phyloP scores from a whole-genome alignment of 2,888 invertebrate genomes.

The Atrina japonica region DNA sequence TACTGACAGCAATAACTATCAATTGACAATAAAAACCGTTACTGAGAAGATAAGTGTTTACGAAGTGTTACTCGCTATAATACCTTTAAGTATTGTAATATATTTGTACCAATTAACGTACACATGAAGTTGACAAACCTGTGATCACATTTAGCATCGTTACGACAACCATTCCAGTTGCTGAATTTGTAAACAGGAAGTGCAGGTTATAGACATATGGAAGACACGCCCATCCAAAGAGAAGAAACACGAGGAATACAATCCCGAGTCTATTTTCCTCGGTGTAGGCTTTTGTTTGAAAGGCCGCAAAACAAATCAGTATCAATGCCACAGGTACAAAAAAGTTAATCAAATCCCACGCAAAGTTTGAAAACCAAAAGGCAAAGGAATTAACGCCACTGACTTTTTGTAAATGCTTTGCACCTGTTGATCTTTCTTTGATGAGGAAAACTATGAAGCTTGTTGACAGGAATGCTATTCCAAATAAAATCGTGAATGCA shows the following conservation, averaged over 20 bases:
- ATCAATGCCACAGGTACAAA: conserved; percentile 83
- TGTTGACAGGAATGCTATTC: conserved; percentile 72
- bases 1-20: too few relatives aligned
- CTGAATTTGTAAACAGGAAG: conserved; percentile 86
- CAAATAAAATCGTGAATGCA: conserved; percentile 62
- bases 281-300: conserved; percentile 85
- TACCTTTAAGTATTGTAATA: too few relatives aligned
- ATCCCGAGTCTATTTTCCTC: conserved; percentile 77
- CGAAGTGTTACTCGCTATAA: too few relatives aligned
- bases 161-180: conserved; percentile 88
- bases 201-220: conserved; percentile 88
- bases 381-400: conserved; percentile 79
- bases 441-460: conserved; percentile 70
- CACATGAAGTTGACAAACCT: conserved; percentile 84
- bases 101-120: too few relatives aligned
- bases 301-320: conserved; percentile 84
- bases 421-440: conserved; percentile 63
- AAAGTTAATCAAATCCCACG: conserved; percentile 87
- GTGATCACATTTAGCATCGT: conserved; percentile 87
- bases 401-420: conserved; percentile 75
- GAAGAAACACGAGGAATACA: conserved; percentile 84
- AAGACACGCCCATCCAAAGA: conserved; percentile 87
- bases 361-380: conserved; percentile 87
- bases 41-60: too few relatives aligned
- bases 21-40: too few relatives aligned